Evolutionary conservation across 2,888 invertebrate genomes (phyloP).

Genomic region (Coremacera marginata): DNA sequence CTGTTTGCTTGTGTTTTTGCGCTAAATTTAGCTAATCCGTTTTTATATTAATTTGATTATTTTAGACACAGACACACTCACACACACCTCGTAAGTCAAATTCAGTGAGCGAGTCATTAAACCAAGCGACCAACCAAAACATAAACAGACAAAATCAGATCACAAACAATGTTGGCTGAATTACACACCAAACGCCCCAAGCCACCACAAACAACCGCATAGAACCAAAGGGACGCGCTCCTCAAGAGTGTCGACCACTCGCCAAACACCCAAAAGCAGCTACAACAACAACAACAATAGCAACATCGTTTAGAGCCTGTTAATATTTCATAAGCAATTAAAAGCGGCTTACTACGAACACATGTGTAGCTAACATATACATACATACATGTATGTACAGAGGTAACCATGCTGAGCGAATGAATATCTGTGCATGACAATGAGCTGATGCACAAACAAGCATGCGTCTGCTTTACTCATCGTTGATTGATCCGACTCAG

Average conservation of each 20-base stretch:
- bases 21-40: neutral
- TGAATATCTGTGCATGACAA: no score
- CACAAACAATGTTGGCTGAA: neutral
- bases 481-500: no score
- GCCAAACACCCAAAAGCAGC: no score
- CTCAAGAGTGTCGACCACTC: no score
- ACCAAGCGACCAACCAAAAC: conserved; percentile 14
- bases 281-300: neutral
- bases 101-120: neutral
- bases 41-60: neutral
- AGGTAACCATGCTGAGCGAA: no score
- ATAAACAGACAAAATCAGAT: neutral
- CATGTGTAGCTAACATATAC: no score
- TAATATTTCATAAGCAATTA: neutral
- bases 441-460: no score
- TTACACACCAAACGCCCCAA: no score
- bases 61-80: neutral
- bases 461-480: no score
- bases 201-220: no score
- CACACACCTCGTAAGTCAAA: neutral
- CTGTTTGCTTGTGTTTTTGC: neutral
- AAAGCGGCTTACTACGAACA: neutral
- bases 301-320: neutral
- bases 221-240: no score
- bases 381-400: no score